A percentile compares a stretch with the other conserved stretches of the same genome.
Evolutionary conservation across 2,113 vertebrate genomes (phyloP).

Genomic region (Pygathrix nemaeus): DNA sequence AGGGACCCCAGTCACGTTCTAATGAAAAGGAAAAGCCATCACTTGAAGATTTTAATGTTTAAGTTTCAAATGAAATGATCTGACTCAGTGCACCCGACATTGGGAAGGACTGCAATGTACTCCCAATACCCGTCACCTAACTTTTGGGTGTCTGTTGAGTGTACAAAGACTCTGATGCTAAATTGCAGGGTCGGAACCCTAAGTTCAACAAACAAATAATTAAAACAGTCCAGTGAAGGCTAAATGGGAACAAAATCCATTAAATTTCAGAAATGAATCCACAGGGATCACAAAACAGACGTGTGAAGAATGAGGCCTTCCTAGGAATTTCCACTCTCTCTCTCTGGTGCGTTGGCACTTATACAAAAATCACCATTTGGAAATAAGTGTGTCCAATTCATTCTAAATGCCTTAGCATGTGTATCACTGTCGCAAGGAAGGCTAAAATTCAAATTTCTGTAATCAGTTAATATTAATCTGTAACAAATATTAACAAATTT

Average conservation of each 20-base stretch:
- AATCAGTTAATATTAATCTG: not conserved
- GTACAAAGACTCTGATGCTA: not conserved
- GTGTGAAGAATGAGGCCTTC: too few species aligned
- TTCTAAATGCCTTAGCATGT: not conserved
- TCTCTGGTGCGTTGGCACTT: not conserved
- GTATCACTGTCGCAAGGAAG: not conserved
- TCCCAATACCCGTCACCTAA: not conserved
- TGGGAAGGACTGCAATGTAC: not conserved
- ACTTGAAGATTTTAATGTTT: slow-evolving; percentile 77
- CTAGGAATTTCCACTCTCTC: too few species aligned
- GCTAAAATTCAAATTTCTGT: not conserved
- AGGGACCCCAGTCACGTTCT: slow-evolving; percentile 80
- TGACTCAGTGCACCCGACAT: slow-evolving; percentile 57
- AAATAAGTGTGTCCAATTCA: not conserved
- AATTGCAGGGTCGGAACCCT: not conserved
- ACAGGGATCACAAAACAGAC: not conserved
- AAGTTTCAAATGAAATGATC: slow-evolving; percentile 70
- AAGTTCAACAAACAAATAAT: not conserved
- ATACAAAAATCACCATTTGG: not conserved
- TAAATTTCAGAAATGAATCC: not conserved
- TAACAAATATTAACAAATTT: not conserved
- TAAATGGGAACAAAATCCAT: not conserved
- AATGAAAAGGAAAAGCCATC: slow-evolving; percentile 73
- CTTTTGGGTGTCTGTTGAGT: not conserved
- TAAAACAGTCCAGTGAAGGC: not conserved